A percentile compares a stretch with the other conserved stretches of the same genome.
Conservation (phyloP, 2,113 vertebrate genomes). For the Eclectus roratus region DNA sequence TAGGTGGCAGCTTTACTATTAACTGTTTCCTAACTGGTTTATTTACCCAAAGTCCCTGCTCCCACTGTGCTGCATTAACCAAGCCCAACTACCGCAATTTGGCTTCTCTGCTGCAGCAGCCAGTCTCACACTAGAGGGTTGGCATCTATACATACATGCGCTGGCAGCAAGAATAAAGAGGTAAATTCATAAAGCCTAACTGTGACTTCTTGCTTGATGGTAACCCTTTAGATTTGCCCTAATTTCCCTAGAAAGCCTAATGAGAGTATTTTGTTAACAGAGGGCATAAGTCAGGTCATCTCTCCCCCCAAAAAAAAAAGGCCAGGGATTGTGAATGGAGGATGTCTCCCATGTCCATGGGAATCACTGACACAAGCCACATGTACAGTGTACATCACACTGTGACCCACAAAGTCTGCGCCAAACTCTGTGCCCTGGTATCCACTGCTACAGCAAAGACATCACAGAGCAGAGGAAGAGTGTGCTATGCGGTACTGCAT, state of each 20-base stretch:
- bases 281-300: neutral
- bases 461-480: neutral
- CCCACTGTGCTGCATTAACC: neutral
- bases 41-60: neutral
- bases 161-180: neutral
- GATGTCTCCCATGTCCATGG: accelerated
- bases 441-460: neutral
- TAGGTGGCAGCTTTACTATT: neutral
- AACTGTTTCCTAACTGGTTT: neutral
- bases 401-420: neutral
- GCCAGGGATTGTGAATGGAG: neutral
- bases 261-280: neutral
- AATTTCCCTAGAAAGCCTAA: neutral
- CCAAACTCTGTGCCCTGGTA: neutral
- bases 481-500: neutral
- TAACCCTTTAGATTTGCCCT: neutral
- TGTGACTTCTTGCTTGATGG: neutral
- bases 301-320: neutral
- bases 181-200: neutral
- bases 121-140: neutral
- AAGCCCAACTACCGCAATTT: neutral
- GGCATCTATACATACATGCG: neutral
- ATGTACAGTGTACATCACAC: neutral
- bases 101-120: neutral
- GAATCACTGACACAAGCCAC: neutral